Evolutionary conservation across 2,113 vertebrate species (phyloP).

Genomic region (Neolamprologus sp.): DNA sequence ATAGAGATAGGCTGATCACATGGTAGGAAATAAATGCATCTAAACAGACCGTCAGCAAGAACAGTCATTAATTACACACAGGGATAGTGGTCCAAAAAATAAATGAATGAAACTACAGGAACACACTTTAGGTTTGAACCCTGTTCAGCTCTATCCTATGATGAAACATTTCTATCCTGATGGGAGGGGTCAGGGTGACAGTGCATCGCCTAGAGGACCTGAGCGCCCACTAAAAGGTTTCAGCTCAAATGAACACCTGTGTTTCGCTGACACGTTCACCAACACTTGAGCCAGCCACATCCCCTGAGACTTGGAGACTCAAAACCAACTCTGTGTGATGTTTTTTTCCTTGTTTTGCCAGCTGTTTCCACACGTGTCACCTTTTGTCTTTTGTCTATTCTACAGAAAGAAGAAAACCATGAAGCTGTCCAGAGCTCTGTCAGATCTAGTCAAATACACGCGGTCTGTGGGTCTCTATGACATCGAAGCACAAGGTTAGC

Average conservation of each 20-base stretch:
- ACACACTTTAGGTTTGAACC: not conserved
- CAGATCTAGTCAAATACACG: slow-evolving; percentile 95
- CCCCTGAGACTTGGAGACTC: not conserved
- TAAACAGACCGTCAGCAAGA: not conserved
- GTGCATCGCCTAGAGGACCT: not conserved
- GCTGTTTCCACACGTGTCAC: not conserved
- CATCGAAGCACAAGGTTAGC: slow-evolving; percentile 83
- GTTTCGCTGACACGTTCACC: not conserved
- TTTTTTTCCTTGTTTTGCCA: not conserved
- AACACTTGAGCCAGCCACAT: not conserved
- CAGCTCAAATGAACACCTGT: not conserved
- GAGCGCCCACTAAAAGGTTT: not conserved
- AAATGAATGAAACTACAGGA: not conserved
- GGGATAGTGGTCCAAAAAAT: not conserved
- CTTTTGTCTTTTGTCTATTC: not conserved
- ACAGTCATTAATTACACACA: not conserved
- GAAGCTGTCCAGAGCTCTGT: slow-evolving; percentile 92
- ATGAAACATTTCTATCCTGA: not conserved
- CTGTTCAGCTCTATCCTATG: not conserved
- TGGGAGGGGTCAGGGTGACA: not conserved
- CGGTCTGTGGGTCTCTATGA: slow-evolving; percentile 89
- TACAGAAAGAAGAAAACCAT: slow-evolving; percentile 90
- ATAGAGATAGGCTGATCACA: not conserved
- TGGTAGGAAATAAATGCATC: not conserved
- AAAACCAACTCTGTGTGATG: not conserved